Conservation (phyloP, 2,888 invertebrate species). For the Heliconius hortense region DNA sequence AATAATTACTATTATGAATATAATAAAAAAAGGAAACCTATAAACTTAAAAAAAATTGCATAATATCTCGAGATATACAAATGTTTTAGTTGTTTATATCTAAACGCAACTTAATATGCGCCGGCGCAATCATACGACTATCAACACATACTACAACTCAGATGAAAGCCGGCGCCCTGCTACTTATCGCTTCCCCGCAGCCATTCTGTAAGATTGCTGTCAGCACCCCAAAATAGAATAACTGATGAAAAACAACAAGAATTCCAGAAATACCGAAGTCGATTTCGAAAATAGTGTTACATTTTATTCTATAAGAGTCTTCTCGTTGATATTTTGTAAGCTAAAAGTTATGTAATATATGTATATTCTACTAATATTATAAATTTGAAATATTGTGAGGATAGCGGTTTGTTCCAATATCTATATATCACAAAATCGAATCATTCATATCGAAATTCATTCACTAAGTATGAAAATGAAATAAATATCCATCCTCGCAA, state of each 20-base stretch:
- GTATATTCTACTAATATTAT: too few relatives aligned
- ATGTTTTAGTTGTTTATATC: conserved; percentile 21
- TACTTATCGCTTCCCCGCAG: conserved; percentile 76
- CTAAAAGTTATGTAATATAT: too few relatives aligned
- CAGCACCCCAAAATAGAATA: conserved; percentile 74
- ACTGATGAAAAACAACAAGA: conserved; percentile 38
- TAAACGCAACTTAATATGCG: conserved; percentile 46
- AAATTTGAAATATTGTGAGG: too few relatives aligned
- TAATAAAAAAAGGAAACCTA: not conserved
- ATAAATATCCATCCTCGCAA: too few relatives aligned
- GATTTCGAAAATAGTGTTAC: conserved; percentile 13
- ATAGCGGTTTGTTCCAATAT: too few relatives aligned
- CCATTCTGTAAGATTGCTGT: conserved; percentile 70
- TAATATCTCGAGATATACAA: not conserved
- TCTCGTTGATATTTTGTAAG: not conserved
- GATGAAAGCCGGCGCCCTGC: conserved; percentile 73
- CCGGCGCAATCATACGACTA: conserved; percentile 58
- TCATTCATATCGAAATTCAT: too few relatives aligned
- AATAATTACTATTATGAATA: not conserved
- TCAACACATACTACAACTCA: conserved; percentile 66
- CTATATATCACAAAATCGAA: too few relatives aligned
- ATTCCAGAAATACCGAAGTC: conserved; percentile 36
- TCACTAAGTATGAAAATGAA: too few relatives aligned
- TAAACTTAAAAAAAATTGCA: not conserved
- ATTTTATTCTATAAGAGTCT: conserved; percentile 3